Percentiles rank a stretch among this genome's conserved stretches.
These are phyloP conservation scores for Ricordea florida DNA, from an alignment of 92 coral and sea anemone genomes.

Conservation along the genomic window DNA sequence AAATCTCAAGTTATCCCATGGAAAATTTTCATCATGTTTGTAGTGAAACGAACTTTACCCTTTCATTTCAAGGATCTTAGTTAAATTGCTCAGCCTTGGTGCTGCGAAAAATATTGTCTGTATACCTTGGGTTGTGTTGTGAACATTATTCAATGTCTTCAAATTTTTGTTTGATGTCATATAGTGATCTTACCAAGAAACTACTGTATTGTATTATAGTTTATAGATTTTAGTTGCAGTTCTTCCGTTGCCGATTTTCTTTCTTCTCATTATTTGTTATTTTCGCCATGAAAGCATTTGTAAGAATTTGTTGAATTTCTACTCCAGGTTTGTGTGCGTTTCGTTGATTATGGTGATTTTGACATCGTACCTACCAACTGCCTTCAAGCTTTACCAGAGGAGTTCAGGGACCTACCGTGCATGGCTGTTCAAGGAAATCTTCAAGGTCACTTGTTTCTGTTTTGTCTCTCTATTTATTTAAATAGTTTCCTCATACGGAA, in stretches of 20 bases:
- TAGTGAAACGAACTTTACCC: too few species aligned
- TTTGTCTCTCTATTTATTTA: not conserved
- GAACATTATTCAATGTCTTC: too few species aligned
- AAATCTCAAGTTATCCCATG: too few species aligned
- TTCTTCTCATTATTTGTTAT: not conserved
- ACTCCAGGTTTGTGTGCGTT: slow-evolving; percentile 70
- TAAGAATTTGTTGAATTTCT: not conserved
- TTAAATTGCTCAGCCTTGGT: too few species aligned
- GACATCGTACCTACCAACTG: slow-evolving; percentile 56
- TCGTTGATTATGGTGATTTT: slow-evolving; percentile 86
- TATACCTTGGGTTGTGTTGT: too few species aligned
- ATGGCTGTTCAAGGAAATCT: slow-evolving; percentile 81
- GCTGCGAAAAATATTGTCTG: too few species aligned
- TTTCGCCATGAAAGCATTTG: too few species aligned
- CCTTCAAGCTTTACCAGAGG: slow-evolving; percentile 70
- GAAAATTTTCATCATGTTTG: too few species aligned
- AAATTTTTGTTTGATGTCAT: too few species aligned
- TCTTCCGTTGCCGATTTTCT: not conserved
- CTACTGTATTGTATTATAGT: not conserved
- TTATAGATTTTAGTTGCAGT: not conserved
- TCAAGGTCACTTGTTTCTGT: slow-evolving; percentile 51
- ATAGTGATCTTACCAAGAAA: too few species aligned
- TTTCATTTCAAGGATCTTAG: too few species aligned
- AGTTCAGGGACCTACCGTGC: slow-evolving; percentile 73
- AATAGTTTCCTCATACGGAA: too few species aligned